Conservation (phyloP, 1,140 invertebrate genomes). For the Drosophila yakuba region DNA sequence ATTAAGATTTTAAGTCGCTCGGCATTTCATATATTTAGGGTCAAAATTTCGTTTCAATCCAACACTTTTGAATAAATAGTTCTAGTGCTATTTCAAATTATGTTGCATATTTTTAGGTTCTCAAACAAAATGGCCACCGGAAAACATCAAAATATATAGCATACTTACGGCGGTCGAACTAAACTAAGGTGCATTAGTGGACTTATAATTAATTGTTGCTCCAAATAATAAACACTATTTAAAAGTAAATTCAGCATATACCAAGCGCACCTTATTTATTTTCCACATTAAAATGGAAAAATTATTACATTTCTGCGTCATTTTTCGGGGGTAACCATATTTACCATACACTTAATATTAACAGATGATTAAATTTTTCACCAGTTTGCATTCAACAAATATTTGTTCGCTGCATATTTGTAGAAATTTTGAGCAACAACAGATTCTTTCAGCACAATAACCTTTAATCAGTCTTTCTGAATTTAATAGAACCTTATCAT, state of each 20-base stretch:
- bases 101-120: background rate
- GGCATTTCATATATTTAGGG: background rate
- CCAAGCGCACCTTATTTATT: background rate
- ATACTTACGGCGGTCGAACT: background rate
- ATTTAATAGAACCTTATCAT: background rate
- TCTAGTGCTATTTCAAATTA: background rate
- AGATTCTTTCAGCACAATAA: constrained; percentile 2
- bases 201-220: background rate
- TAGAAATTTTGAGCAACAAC: constrained; percentile 1
- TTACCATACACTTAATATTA: background rate
- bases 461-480: constrained; percentile 1
- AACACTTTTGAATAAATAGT: too few relatives aligned
- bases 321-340: background rate
- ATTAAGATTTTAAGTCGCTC: constrained; percentile 17
- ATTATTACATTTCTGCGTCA: too few relatives aligned
- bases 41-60: too few relatives aligned
- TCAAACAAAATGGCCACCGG: background rate
- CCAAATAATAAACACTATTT: too few relatives aligned
- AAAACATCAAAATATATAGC: background rate
- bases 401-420: background rate
- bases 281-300: background rate
- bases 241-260: background rate
- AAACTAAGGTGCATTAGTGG: background rate
- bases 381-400: background rate
- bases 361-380: background rate